Evolutionary conservation across 2,888 invertebrate species (phyloP), one percentile per base, ranked within the genome.

Genomic region (Ormia ochracea): DNA sequence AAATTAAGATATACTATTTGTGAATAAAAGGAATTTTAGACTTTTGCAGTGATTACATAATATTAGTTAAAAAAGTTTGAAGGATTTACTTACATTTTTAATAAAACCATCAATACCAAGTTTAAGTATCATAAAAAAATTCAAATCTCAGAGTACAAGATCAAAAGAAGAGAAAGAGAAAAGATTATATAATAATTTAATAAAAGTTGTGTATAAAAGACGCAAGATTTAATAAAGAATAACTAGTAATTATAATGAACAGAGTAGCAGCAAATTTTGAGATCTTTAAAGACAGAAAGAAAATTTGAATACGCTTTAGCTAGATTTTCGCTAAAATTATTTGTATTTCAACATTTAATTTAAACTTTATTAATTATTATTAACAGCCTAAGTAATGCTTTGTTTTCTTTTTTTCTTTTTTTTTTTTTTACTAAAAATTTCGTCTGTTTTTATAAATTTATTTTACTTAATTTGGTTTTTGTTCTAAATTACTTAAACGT

Each of bases 351-450:
- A 48, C 21, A 50, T 45, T 63, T 59, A 5, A 68, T 43, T 69
- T 21, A 61, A 68, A 41, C 31, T 58, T 66, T 52, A 3, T 61
- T 52, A 58, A 61, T 58, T 54, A 73, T 73, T 45, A 41, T 76
- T 73, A 78, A 78, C 72, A 78, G 74, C 78, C 76, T 78, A 78
- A 75, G 72, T 75, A 79, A 75, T 78, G 76, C 75, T 75, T 75
- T 74, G 38, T 73, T 76, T n/a, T n/a, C n/a, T n/a, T n/a, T n/a
- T n/a, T n/a, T n/a, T n/a, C n/a, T n/a, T n/a, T n/a, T n/a, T n/a
- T n/a, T n/a, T n/a, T 65, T 36, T 56, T 58, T 78, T 61, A 66
- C 52, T 66, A 74, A 59, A 73, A 68, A 73, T 56, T 61, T 70
- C 23, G 36, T 69, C 43, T 58, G 17, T 63, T 52, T 76, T 73